Base-by-base conservation (phyloP, 2,888 invertebrate genomes). In the Lissocephala sabroskyi region DNA sequence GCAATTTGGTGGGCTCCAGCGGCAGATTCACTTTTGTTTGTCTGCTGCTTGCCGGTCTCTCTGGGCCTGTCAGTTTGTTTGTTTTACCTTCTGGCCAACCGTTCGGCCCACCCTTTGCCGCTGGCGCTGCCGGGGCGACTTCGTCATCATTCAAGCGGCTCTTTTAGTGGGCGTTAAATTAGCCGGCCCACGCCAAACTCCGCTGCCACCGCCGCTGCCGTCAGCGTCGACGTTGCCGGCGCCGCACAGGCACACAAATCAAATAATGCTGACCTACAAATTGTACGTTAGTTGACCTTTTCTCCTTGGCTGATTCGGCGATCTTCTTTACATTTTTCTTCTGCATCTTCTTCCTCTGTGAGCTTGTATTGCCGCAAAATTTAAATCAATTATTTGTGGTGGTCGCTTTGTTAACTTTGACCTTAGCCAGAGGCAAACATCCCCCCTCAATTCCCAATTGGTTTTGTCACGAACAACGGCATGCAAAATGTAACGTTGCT, bases 351-450 rank as follows among this genome's bases (percentile, higher is more conserved):
- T n/a, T n/a, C n/a, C n/a, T n/a, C n/a, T n/a, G n/a, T n/a, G n/a
- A n/a, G n/a, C 11, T 29, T n/a, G 16, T 10, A 23, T 17, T 23
- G 11, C 33, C n/a, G 37, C 33, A 59, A 63, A 63, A 71, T 79
- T 78, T 79, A 79, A 76, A 79, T 71, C 79, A 78, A 79, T 79
- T 78, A 74, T 76, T 76, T 71, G 62, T 68, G 56, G 11, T 11
- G 73, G 71, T 62, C 73, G 62, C 62, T 52, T 56, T 59, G 52
- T 61, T 64, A 76, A 73, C 74, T 78, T 70, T 76, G 73, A 70
- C 63, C 73, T 75, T 74, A 77, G 77, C 75, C 51, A 37, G 51
- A 60, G 65, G 75, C 59, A 60, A 58, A 55, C 66, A 68, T 65
- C 66, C 66, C 75, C 75, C 71, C 74, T 71, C 67, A n/a, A 70